Base-by-base conservation (phyloP, 2,113 vertebrate species). In the Centropristis striata region DNA sequence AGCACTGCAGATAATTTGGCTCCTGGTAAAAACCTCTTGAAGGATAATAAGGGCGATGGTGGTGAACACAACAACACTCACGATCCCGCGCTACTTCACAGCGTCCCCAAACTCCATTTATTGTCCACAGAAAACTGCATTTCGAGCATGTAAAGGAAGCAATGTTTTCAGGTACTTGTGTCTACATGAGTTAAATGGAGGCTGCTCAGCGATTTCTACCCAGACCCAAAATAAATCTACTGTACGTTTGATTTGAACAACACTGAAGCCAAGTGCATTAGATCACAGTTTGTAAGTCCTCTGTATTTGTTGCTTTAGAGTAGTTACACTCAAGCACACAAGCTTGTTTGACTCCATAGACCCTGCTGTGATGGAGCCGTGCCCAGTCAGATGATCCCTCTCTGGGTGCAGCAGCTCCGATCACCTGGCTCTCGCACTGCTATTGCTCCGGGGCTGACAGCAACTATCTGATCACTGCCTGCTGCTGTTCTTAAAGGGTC, bases 351-450 rank as follows among this genome's bases (percentile, higher is more conserved):
- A 18, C 41, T 57, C 11, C 16, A 4, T 68, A 23, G 27, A 4
- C n/a, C 28, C 1, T 32, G 51, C 61, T 66, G 41, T 21, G 27
- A 20, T 67, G 54, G 39, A 54, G 59, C 54, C 7, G 4, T 66
- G 59, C 68, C 61, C 28, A 27, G 55, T 75, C 59, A 64, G 53
- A 49, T 78, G 85, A 78, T 61, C 54, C 14, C 54, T 72, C 16
- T 21, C 75, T 60, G 53, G 68, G 70, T 51, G 41, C 16, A 1
- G 49, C 12, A 72, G 55, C 55, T 58, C 67, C 58, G 66, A 42
- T 80, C 71, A 37, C 75, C 55, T 61, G 74, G 36, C 11, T 71
- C 20, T 47, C 44, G 37, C 12, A 2, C 42, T 51, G 67, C 23
- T 59, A 0, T 16, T 65, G 68, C 77, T 58, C 37, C 7, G 5